Percentiles rank a stretch among this genome's conserved stretches.
phyloP scores from a whole-genome alignment of 2,113 vertebrate genomes.

The Oenanthe melanoleuca region DNA sequence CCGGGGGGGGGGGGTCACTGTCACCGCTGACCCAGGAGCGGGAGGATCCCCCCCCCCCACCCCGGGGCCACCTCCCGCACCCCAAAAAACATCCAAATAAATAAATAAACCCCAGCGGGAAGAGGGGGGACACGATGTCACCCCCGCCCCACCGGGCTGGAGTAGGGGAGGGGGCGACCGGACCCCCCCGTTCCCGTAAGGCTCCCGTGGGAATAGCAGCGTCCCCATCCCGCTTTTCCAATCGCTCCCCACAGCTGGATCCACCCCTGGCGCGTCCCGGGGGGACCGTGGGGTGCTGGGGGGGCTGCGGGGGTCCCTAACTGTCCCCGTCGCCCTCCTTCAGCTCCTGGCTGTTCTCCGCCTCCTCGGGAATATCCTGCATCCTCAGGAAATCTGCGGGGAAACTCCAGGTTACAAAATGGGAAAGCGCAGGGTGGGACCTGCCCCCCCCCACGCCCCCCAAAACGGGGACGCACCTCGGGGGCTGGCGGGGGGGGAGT shows the following conservation, averaged over 20 bases:
- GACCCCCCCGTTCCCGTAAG: background rate
- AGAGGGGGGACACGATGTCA: background rate
- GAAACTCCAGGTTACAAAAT: background rate
- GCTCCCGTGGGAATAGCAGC: background rate
- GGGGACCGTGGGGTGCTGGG: background rate
- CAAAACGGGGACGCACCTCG: slow-evolving; percentile 52
- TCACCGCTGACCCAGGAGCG: background rate
- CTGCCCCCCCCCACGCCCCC: too few species aligned
- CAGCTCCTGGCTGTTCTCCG: slow-evolving; percentile 78
- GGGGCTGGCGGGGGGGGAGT: slow-evolving; percentile 71
- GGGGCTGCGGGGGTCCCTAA: slow-evolving; percentile 22
- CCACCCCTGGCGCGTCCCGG: background rate
- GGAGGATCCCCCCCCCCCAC: background rate
- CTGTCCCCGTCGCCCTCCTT: slow-evolving; percentile 62
- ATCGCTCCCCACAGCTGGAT: background rate
- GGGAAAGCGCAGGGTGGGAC: background rate
- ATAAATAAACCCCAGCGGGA: background rate
- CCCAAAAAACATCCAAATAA: background rate
- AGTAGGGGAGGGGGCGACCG: background rate
- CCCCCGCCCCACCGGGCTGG: background rate
- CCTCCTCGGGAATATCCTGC: slow-evolving; percentile 94
- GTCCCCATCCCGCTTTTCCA: background rate
- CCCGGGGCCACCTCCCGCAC: background rate
- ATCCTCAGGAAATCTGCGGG: slow-evolving; percentile 80
- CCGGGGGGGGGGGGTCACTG: background rate